Evolutionary conservation across 2,797 vertebrate species (phyloP), one percentile per base, ranked within the genome.

Genomic region (Graptemys geographica): DNA sequence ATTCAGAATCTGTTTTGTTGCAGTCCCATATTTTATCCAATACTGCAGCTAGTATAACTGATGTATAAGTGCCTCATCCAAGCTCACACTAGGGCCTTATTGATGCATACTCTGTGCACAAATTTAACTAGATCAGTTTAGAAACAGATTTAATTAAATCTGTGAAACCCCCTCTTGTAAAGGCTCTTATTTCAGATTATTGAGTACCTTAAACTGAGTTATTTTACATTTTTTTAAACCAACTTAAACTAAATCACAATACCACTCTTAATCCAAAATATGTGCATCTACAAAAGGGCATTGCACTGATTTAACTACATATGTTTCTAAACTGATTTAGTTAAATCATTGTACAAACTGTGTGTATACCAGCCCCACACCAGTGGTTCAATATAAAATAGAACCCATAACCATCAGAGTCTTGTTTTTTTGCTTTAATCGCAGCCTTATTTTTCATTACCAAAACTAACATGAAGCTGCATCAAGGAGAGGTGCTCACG

Each of bases 41-140:
- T 21, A 33, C 62, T 88, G 84, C 49, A 85, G 81, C 18, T 28
- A 84, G 56, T 89, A 87, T 86, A 87, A 69, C 37, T 83, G 52
- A 1, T 0, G 0, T 11, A 12, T n/a, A 55, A 33, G 25, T 11
- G 19, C 86, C 69, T 13, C n/a, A 41, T 19, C 27, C 37, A 85
- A 2, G n/a, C 53, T 41, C 37, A 83, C 23, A 21, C 44, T 1
- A 59, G 80, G 0, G 1, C 41, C 57, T 57, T 37, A 41, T 23
- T 31, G 47, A 31, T 7, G 33, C 2, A 2, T 16, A 53, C 25
- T 12, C 79, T 80, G 76, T 15, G 25, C 0, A 25, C 44, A 69
- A 6, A 44, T n/a, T 83, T 18, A 49, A 59, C 28, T 59, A 59
- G 4, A 31, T 52, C 12, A 55, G 13, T 62, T n/a, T 6, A 81